Percentiles rank a stretch among this genome's conserved stretches.
phyloP scores from a whole-genome alignment of 2,888 invertebrate species.

The Clunio marinus region DNA sequence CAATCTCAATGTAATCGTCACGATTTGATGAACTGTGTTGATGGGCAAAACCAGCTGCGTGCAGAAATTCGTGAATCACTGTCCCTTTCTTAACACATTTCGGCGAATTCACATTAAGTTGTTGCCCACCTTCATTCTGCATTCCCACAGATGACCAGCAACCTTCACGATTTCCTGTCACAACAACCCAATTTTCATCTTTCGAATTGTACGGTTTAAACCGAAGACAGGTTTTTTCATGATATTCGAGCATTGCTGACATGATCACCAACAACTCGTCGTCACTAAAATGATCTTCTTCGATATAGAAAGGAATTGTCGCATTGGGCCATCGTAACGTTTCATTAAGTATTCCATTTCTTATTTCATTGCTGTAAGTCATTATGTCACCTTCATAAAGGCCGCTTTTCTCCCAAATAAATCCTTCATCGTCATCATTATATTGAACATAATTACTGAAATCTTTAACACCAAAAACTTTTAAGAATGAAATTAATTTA shows the following conservation, averaged over 20 bases:
- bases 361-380: slow-evolving; percentile 49
- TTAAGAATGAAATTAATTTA: no score
- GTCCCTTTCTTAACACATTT: slow-evolving; percentile 61
- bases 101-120: slow-evolving; percentile 54
- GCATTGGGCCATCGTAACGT: slow-evolving; percentile 55
- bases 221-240: slow-evolving; percentile 59
- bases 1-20: slow-evolving; percentile 68
- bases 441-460: no score
- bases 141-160: slow-evolving; percentile 66
- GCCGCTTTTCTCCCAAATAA: slow-evolving; percentile 56
- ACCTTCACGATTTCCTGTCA: slow-evolving; percentile 56
- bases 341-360: slow-evolving; percentile 52
- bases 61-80: slow-evolving; percentile 72
- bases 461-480: no score
- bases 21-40: slow-evolving; percentile 76
- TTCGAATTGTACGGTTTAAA: slow-evolving; percentile 58
- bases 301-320: slow-evolving; percentile 55
- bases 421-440: neutral
- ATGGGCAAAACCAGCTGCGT: slow-evolving; percentile 76
- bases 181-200: slow-evolving; percentile 57
- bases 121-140: slow-evolving; percentile 54
- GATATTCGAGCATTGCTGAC: slow-evolving; percentile 58
- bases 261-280: slow-evolving; percentile 53
- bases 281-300: slow-evolving; percentile 53
- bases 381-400: slow-evolving; percentile 62